Evolutionary conservation across 2,113 vertebrate genomes (phyloP), one percentile per base, ranked within the genome.

Genomic region (Perca schrenkii): DNA sequence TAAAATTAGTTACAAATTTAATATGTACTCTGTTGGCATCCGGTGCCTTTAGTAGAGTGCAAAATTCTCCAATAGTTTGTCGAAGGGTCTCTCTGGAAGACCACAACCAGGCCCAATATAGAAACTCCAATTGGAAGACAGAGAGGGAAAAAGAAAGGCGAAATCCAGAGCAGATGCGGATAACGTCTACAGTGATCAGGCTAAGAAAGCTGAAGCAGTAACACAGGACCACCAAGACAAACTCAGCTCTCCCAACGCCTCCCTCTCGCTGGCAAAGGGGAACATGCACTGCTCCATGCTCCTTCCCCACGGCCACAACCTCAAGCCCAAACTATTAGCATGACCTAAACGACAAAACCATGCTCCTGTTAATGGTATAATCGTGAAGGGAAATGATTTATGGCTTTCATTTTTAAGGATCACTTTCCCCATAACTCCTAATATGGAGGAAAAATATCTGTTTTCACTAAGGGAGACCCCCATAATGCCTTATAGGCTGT

Each of bases 1-100:
- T 95, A 96, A 97, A 98, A 97, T 98, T 97, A 96, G 97, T 93
- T 97, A 97, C 97, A 98, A 97, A 97, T 97, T 97, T 96, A 89
- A 92, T 95, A 95, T 96, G 95, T 95, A 95, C 94, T 94, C 91
- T 79, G 90, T 88, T 96, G 95, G 95, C 96, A 96, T 96, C 94
- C 93, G 80, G 93, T 91, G 87, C 94, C 94, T 90, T 92, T 88
- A 88, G 91, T 88, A 95, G 94, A 96, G 95, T 94, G 95, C 94
- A 96, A 95, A 96, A 96, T 90, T 93, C 89, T 93, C 83, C 82
- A 83, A 93, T 91, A 95, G 96, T 96, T 97, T 97, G 96, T 97
- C 93, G 86, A 71, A 85, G 94, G 82, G 95, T 95, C 94, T 95
- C 74, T 83, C 92, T 94, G 91, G 93, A 95, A 96, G 97, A 96